A percentile compares a stretch with the other conserved stretches of the same genome.
phyloP scores from a whole-genome alignment of 2,113 vertebrate genomes.

The Platichthys flesus region DNA sequence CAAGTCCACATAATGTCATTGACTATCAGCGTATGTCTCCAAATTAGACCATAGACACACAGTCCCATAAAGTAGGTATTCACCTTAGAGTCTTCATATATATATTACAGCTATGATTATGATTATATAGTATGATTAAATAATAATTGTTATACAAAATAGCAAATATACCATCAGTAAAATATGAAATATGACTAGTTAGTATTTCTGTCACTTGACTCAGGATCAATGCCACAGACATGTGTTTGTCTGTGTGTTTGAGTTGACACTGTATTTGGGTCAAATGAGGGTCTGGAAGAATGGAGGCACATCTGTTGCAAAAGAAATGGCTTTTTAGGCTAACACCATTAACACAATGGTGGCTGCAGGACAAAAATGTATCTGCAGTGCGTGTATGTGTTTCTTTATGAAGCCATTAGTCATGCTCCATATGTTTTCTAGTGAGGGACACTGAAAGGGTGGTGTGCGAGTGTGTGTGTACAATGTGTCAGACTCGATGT shows the following conservation, averaged over 20 bases:
- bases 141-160: no score
- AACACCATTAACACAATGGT: constrained; percentile 74
- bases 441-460: constrained; percentile 60
- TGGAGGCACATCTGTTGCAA: constrained; percentile 68
- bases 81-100: no score
- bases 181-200: constrained; percentile 6
- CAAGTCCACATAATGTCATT: no score
- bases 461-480: constrained; percentile 23
- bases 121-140: no score
- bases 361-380: constrained; percentile 66
- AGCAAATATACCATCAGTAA: not conserved
- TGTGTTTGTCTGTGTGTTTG: constrained; percentile 18
- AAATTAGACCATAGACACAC: no score
- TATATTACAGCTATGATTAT: no score
- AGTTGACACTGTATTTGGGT: constrained; percentile 66
- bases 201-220: no score
- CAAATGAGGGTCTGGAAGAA: constrained; percentile 58
- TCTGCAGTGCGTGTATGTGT: constrained; percentile 63
- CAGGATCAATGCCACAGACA: not conserved
- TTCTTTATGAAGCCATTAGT: constrained; percentile 79
- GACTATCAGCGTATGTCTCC: no score
- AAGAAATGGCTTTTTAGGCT: constrained; percentile 57
- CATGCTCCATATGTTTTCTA: constrained; percentile 77
- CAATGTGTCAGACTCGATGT: constrained; percentile 63
- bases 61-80: no score